Percentiles rank a stretch among this genome's conserved stretches.
phyloP scores from a whole-genome alignment of 2,797 vertebrate genomes.

The Mormyrops boulengeri region DNA sequence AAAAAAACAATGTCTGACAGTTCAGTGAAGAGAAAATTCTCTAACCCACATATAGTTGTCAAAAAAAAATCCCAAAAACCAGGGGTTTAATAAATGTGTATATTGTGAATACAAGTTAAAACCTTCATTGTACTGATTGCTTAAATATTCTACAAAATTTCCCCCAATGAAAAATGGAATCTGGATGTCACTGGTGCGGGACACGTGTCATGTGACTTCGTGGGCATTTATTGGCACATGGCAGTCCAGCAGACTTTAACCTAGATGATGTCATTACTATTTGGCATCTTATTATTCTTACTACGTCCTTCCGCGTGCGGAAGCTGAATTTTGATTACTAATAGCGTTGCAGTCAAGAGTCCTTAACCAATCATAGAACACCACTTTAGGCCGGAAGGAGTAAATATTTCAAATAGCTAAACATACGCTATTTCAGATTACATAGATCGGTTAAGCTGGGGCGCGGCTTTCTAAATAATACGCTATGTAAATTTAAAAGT shows the following conservation, averaged over 20 bases:
- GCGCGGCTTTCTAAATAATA: not conserved
- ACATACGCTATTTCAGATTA: not conserved
- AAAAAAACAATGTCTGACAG: not conserved
- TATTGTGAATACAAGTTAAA: not conserved
- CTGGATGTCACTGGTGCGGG: not conserved
- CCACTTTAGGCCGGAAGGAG: not conserved
- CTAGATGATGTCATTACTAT: not conserved
- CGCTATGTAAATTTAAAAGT: not conserved
- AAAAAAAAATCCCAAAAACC: not conserved
- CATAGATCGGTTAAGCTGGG: not conserved
- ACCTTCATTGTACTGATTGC: not conserved
- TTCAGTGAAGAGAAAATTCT: not conserved
- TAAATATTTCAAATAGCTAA: not conserved
- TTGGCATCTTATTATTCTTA: not conserved
- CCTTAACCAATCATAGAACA: not conserved
- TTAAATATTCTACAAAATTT: not conserved
- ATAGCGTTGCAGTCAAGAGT: not conserved
- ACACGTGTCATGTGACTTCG: not conserved
- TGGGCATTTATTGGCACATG: not conserved
- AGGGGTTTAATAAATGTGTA: not conserved
- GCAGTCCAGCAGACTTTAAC: not conserved
- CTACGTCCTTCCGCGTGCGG: not conserved
- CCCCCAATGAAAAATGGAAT: not conserved
- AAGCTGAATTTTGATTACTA: not conserved
- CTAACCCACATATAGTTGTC: not conserved